phyloP scores from a whole-genome alignment of 2,888 invertebrate species.

The Nezara viridula region DNA sequence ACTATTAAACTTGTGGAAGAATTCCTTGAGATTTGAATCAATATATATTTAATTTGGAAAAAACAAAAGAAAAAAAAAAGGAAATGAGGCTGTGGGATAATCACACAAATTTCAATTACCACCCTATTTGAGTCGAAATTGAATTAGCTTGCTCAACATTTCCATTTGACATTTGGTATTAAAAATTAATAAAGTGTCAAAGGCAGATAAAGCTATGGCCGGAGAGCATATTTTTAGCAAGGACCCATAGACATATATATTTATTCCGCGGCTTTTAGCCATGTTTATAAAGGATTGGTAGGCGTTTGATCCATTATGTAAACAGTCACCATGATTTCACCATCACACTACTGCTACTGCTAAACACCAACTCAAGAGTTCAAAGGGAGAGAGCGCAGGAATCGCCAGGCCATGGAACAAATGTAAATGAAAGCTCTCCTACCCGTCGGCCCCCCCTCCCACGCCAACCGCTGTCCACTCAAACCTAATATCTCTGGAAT shows the following conservation, averaged over 20 bases:
- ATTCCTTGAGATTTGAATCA: neutral
- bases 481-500: neutral
- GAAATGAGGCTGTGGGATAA: too few relatives aligned
- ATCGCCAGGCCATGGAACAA: neutral
- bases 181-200: too few relatives aligned
- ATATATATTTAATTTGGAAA: too few relatives aligned
- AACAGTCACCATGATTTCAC: neutral
- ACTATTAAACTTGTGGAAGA: neutral
- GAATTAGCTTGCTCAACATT: too few relatives aligned
- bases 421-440: neutral
- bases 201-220: neutral
- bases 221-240: neutral
- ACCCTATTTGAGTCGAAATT: too few relatives aligned
- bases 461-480: neutral
- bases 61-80: too few relatives aligned
- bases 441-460: too few relatives aligned
- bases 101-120: too few relatives aligned
- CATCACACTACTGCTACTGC: neutral
- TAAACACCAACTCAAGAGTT: neutral
- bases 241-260: neutral
- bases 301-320: constrained; percentile 48
- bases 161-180: too few relatives aligned
- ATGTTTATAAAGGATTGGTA: constrained; percentile 22
- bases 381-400: neutral
- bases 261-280: constrained; percentile 4